Evolutionary conservation across 2,113 vertebrate species (phyloP).

Genomic region (Salvator merianae): DNA sequence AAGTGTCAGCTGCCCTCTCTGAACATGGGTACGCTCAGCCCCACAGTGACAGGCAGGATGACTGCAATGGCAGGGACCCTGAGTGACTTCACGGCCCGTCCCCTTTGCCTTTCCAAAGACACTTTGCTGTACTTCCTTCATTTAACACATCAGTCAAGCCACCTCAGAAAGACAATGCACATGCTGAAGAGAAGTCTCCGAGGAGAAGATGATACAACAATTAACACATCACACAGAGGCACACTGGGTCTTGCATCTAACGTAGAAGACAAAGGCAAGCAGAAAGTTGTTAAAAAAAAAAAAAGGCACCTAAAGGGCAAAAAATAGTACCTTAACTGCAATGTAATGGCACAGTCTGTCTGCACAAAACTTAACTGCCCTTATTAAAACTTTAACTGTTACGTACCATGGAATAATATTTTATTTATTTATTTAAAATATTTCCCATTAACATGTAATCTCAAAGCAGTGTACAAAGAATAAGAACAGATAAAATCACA

Average conservation of each 20-base stretch:
- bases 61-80: conserved; percentile 67
- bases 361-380: not conserved
- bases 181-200: conserved; percentile 63
- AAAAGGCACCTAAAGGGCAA: conserved; percentile 28
- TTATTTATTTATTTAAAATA: too few species aligned
- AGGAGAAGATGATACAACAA: conserved; percentile 71
- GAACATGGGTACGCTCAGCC: conserved; percentile 34
- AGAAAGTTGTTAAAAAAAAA: not conserved
- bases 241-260: conserved; percentile 48
- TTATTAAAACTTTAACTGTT: not conserved
- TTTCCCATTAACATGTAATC: too few species aligned
- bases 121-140: conserved; percentile 69
- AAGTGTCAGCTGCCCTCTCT: conserved; percentile 39
- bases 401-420: too few species aligned
- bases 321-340: not conserved
- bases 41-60: conserved; percentile 41
- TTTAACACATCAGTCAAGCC: conserved; percentile 75
- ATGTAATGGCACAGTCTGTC: not conserved
- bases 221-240: conserved; percentile 67
- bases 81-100: conserved; percentile 45
- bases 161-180: conserved; percentile 62
- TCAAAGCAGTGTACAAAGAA: too few species aligned
- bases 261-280: not conserved
- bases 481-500: too few species aligned
- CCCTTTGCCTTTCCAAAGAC: conserved; percentile 59